Conservation (phyloP, 1,140 invertebrate species). For the Phymastichus coffea region DNA sequence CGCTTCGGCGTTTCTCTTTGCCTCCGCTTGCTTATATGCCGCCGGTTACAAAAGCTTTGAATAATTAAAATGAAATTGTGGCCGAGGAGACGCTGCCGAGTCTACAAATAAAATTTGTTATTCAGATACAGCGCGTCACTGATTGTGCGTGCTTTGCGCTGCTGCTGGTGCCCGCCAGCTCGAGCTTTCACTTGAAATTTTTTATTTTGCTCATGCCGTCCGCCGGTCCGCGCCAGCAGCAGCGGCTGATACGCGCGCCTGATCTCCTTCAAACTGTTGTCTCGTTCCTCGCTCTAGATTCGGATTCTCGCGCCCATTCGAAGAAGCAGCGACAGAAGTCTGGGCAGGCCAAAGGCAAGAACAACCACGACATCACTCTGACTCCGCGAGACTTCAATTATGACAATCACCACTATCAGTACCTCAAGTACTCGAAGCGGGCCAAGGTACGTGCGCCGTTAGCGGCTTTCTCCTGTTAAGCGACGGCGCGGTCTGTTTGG, state of each 20-base stretch:
- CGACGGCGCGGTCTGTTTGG: too few relatives aligned
- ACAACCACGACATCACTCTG: conserved; percentile 61
- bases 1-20: too few relatives aligned
- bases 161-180: too few relatives aligned
- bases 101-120: not conserved
- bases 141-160: too few relatives aligned
- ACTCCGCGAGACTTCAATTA: conserved; percentile 77
- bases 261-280: too few relatives aligned
- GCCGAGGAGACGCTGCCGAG: not conserved
- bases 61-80: conserved; percentile 15
- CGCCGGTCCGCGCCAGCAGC: too few relatives aligned
- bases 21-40: not conserved
- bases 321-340: conserved; percentile 66
- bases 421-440: conserved; percentile 75
- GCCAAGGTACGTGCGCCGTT: conserved; percentile 60
- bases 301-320: conserved; percentile 58
- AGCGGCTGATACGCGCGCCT: too few relatives aligned
- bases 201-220: too few relatives aligned
- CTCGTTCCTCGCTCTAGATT: too few relatives aligned
- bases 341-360: conserved; percentile 67
- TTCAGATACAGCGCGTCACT: not conserved
- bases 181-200: too few relatives aligned
- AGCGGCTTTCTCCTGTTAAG: too few relatives aligned
- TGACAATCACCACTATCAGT: conserved; percentile 79
- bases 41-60: not conserved